These are phyloP conservation scores for Paralichthys olivaceus DNA, from an alignment of 2,113 vertebrate genomes.

Conservation along the genomic window DNA sequence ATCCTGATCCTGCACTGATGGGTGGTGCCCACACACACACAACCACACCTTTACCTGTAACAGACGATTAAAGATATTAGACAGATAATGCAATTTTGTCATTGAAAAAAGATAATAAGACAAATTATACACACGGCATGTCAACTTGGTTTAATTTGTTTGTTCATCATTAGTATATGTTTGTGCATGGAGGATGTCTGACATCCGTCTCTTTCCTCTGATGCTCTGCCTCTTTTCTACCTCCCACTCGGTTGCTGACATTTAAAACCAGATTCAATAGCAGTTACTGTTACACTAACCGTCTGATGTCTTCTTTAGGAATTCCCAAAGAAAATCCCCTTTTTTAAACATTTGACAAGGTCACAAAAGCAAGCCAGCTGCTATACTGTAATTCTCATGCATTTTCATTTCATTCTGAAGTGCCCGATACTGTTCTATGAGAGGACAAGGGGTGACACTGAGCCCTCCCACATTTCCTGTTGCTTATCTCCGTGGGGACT, in stretches of 20 bases:
- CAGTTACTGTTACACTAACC: neutral
- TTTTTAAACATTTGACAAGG: neutral
- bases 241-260: slow-evolving; percentile 6
- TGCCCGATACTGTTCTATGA: slow-evolving; percentile 8
- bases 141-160: neutral
- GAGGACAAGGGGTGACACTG: neutral
- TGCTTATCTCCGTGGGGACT: slow-evolving; percentile 12
- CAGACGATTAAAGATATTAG: neutral
- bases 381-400: neutral
- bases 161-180: neutral
- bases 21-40: slow-evolving; percentile 15
- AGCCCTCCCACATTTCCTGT: slow-evolving; percentile 56
- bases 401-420: slow-evolving; percentile 7
- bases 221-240: neutral
- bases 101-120: neutral
- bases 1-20: slow-evolving; percentile 52
- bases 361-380: neutral
- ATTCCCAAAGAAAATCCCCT: neutral
- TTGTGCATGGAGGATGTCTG: neutral
- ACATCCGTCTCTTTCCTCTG: neutral
- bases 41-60: slow-evolving; percentile 54
- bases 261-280: neutral
- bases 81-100: neutral
- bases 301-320: neutral
- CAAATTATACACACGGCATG: neutral